Conservation (phyloP, 2,797 vertebrate species). For the Eulemur mongoz region DNA sequence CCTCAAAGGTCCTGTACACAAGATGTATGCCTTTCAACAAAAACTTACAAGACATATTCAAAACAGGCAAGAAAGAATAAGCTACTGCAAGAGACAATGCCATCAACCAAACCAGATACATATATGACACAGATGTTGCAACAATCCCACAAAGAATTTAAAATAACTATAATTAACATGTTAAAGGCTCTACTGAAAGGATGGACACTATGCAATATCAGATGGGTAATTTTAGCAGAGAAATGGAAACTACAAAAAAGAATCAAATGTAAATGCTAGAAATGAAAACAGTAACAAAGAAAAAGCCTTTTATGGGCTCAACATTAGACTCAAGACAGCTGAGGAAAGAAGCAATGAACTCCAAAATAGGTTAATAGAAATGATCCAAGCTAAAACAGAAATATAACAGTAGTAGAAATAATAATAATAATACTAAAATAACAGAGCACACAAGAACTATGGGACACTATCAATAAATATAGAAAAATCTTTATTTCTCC, state of each 20-base stretch:
- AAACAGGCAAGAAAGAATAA: background rate
- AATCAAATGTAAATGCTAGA: background rate
- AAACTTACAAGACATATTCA: background rate
- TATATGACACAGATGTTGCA: background rate
- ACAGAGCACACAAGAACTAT: no score
- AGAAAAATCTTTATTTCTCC: no score
- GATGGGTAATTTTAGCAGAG: background rate
- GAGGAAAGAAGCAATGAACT: background rate
- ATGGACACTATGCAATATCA: background rate
- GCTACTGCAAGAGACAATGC: background rate
- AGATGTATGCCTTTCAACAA: background rate
- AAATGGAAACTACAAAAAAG: background rate
- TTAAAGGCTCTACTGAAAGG: background rate
- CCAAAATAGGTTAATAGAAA: background rate
- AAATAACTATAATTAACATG: background rate
- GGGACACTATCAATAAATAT: no score
- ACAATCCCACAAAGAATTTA: background rate
- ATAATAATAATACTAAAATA: no score
- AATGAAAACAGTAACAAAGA: conserved; percentile 20
- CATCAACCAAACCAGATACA: background rate
- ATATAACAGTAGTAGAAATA: background rate
- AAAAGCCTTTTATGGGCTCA: background rate
- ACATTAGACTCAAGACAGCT: background rate
- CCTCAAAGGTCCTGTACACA: background rate
- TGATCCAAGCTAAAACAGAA: background rate